Evolutionary conservation across 2,888 invertebrate species (phyloP).

Genomic region (Drosophila gaucha): DNA sequence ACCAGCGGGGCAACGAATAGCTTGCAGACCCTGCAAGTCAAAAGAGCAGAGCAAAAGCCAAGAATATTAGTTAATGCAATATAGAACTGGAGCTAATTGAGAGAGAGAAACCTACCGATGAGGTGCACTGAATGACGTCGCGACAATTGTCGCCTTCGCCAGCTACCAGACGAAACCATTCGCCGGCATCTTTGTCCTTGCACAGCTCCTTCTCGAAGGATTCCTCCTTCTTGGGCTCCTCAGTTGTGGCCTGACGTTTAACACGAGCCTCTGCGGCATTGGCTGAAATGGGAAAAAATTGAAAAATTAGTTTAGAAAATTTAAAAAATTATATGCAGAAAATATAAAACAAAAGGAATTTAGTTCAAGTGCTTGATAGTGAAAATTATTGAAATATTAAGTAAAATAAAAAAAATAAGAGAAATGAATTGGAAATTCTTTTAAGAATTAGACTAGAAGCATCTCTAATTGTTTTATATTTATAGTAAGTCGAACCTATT

Average conservation of each 20-base stretch:
- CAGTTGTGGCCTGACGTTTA: constrained; percentile 90
- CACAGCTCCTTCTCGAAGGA: constrained; percentile 95
- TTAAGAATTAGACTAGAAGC: too few species aligned
- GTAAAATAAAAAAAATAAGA: too few species aligned
- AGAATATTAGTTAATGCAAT: not conserved
- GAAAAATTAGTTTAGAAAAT: not conserved
- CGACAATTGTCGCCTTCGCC: constrained; percentile 96
- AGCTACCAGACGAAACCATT: constrained; percentile 96
- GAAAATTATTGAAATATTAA: too few species aligned
- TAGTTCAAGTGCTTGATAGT: too few species aligned
- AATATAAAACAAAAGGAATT: too few species aligned
- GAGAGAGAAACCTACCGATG: constrained; percentile 88
- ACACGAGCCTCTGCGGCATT: constrained; percentile 84
- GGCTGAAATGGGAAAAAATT: constrained; percentile 31
- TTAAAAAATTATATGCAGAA: not conserved
- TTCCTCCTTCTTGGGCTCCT: constrained; percentile 93
- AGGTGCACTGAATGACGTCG: constrained; percentile 97
- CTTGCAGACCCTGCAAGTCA: constrained; percentile 91
- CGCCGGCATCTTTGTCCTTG: constrained; percentile 97
- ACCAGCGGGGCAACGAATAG: constrained; percentile 96
- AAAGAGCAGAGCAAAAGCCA: not conserved
- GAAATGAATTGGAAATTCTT: too few species aligned
- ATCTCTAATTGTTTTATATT: too few species aligned
- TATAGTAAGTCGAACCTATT: not conserved
- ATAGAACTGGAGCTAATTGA: too few species aligned